Evolutionary conservation across 2,113 vertebrate species (phyloP), one percentile per base, ranked within the genome.

Genomic region (Globicephala melas): DNA sequence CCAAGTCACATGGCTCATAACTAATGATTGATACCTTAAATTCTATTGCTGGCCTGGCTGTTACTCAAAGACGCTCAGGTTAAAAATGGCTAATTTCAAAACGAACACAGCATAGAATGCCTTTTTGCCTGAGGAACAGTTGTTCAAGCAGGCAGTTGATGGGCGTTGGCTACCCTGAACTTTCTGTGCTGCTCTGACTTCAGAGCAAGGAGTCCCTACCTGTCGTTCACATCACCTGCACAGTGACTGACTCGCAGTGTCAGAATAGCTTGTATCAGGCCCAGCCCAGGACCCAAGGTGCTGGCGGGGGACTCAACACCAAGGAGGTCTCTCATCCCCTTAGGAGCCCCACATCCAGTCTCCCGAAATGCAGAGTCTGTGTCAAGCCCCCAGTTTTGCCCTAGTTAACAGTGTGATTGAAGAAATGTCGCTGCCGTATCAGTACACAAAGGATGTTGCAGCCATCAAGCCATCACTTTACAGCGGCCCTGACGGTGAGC

Each of bases 281-380:
- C 8, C 12, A 25, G 6, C 36, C 9, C n/a, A 15, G 25, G 31
- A 28, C 60, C 6, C 21, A 10, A 67, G 47, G 26, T 41, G 1
- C 5, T 26, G 5, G 20, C 7, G 11, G 60, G 1, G 11, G 23
- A 62, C 11, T 47, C 7, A 5, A 0, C 0, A 2, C 33, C 62
- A 31, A 63, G 74, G 18, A 82, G 67, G 0, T 20, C 41, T 68
- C 68, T 47, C 58, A 20, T 28, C 21, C 17, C 0, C 12, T n/a
- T 14, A 28, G 8, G 8, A 10, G 21, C 31, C 18, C n/a, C 21
- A 7, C 6, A 12, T 11, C 12, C 10, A 33, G 28, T 77, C 47
- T 60, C n/a, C n/a, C 0, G 26, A 36, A 33, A 50, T 8, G 33
- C 8, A 25, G 25, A 67, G 31, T 58, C 83, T 44, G 17, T 55